These are phyloP conservation scores for Dallia pectoralis DNA, from an alignment of 2,797 vertebrate genomes.

Conservation along the genomic window DNA sequence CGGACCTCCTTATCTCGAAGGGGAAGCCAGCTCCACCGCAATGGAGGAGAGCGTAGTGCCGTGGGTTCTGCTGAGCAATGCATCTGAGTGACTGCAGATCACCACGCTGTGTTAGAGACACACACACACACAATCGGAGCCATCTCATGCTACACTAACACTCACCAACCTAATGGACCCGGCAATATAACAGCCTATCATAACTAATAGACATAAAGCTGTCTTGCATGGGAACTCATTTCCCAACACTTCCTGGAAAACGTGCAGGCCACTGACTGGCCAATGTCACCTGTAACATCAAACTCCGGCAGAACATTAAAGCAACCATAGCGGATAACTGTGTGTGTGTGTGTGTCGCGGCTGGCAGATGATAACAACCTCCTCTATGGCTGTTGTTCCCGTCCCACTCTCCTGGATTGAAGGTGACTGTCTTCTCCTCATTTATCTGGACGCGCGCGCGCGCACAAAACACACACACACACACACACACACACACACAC, in stretches of 20 bases:
- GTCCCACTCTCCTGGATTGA: slow-evolving; percentile 16
- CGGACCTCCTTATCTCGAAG: too few species aligned
- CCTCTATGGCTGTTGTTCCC: not conserved
- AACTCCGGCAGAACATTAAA: not conserved
- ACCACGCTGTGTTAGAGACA: not conserved
- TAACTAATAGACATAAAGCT: not conserved
- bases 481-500: too few species aligned
- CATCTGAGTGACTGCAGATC: too few species aligned
- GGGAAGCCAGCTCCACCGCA: too few species aligned
- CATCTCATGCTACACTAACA: not conserved
- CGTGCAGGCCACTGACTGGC: not conserved
- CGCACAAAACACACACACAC: too few species aligned
- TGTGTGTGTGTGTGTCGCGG: slow-evolving; percentile 3
- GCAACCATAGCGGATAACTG: not conserved
- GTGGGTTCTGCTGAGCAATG: too few species aligned
- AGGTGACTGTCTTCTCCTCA: slow-evolving; percentile 33
- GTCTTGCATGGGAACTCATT: not conserved
- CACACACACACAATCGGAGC: not conserved
- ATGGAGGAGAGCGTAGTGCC: too few species aligned
- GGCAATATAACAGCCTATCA: not conserved
- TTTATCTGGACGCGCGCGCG: slow-evolving; percentile 24
- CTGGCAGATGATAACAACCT: not conserved
- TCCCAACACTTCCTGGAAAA: not conserved
- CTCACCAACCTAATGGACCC: not conserved
- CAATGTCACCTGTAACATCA: slow-evolving; percentile 8